Base-by-base conservation (phyloP, 1,140 invertebrate species). In the Brevipalpus yothersi region DNA sequence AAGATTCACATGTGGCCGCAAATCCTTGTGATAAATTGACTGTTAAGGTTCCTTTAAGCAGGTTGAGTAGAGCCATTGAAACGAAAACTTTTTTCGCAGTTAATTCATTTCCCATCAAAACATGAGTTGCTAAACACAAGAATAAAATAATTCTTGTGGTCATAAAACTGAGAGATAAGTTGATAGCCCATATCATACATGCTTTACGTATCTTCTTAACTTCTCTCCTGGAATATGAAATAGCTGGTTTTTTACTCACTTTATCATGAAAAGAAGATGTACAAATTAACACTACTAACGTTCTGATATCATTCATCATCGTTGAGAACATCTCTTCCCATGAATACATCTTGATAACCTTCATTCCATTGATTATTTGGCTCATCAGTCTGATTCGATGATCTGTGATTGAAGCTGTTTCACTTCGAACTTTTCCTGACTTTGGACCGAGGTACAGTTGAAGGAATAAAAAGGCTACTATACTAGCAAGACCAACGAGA, bases 341-440 rank as follows among this genome's bases (percentile, higher is more conserved):
- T 4, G 82, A 80, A 65, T 87, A 87, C 64, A 66, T 64, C 21
- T 67, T 93, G 60, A 92, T 83, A 23, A 88, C 81, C 70, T 86
- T 80, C 66, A 92, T 86, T 1, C 84, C 87, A 53, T 79, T 77
- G 19, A 93, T 80, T n/a, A 93, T 84, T 73, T 92, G 87, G 68
- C 84, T 87, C 83, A 91, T 89, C 56, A 89, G 69, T 55, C 81
- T 75, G 1, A 92, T 81, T 61, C 88, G 75, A 66, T 88, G 79
- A 68, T 93, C 89, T 0, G 86, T 89, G 63, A 78, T 75, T 8
- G 75, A 62, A 0, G 84, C 82, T 15, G 80, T 82, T 64, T 75
- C 72, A 55, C 78, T 66, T 60, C 83, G 69, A 60, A 64, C 55
- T 7, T 17, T 41, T 41, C 56, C 60, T 55, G 64, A 64, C 12